Base-by-base conservation (phyloP, 1,140 invertebrate species). In the Lycorma delicatula region DNA sequence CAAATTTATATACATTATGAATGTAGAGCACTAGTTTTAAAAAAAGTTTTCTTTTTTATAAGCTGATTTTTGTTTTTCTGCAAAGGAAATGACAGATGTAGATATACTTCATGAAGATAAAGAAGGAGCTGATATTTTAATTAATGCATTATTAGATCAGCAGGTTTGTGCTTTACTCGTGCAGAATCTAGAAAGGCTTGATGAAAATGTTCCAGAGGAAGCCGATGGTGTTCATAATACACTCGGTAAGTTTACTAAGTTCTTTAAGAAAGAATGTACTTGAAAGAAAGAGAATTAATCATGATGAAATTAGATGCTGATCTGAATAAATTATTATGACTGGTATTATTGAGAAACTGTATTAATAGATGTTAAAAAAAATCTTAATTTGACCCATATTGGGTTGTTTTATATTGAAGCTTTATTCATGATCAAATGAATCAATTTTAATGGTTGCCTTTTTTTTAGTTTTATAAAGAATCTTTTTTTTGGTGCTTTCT, bases 201-300 rank as follows among this genome's bases (percentile, higher is more conserved):
- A 98, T 77, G 97, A 99, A 75, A 78, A 75, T 59, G 83, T 93
- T 3, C 92, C 93, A 72, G 95, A 98, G 74, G 97, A 99, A 74
- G 79, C 87, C 46, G 94, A 98, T 74, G 97, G 95, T 47, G 91
- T 99, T 18, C 92, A 97, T 71, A 97, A 98, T 69, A 91, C 93
- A 13, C 76, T 99, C 65, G 86, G 89, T 87, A 76, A 59, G 7
- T 27, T 22, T 12, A 3, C 34, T 6, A 52, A 51, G 26, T 50
- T 0, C 28, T 53, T 18, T 27, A 1, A 36, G 20, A 26, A 20
- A 6, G 23, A n/a, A 7, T 51, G 9, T 7, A 48, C 34, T n/a
- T 47, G 6, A 18, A 29, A 22, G 38, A n/a, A n/a, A n/a, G n/a
- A n/a, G n/a, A n/a, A 7, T 41, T 9, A 18, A 9, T 47, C 12